Base-by-base conservation (phyloP, 2,113 vertebrate genomes). In the Gopherus evgoodei region DNA sequence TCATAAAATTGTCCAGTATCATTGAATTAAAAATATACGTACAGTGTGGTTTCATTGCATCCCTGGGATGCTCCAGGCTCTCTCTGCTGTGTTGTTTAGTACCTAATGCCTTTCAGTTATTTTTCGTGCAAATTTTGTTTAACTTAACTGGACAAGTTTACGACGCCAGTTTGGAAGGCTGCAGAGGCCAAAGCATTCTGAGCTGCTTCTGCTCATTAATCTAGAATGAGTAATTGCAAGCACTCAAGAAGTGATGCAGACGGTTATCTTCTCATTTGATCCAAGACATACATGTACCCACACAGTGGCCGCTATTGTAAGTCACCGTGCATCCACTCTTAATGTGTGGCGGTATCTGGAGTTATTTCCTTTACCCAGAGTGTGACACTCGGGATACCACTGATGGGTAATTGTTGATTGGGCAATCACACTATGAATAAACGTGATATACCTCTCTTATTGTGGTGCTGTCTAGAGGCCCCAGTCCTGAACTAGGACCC, bases 1-100 rank as follows among this genome's bases (percentile, higher is more conserved):
- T 97, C 89, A 92, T 97, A 91, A 97, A 97, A 91, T 96, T 91
- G 86, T 87, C 95, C 95, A 50, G 81, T 87, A 90, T 88, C 97
- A 96, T 85, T 91, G 91, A 96, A 95, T 87, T 95, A 94, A 97
- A 92, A 96, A 93, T 90, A 93, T 81, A 87, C 94, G 81, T 96
- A 95, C 59, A 59, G 91, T 47, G 86, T 93, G 86, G 92, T 94
- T 95, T 72, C 82, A 78, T 21, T 85, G 62, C 78, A 54, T 94
- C 89, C 92, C 96, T 91, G 72, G 57, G 95, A 82, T 86, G 54
- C 87, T 89, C 59, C 91, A 87, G 87, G 83, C 93, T 94, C n/a
- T 62, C 91, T 86, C 93, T 84, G 54, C 65, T 49, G 35, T 83
- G 89, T 21, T 94, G 90, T 91, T 89, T 88, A 95, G 92, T 88